Evolutionary conservation across 2,113 vertebrate species (phyloP).

Genomic region (Hippocampus comes): DNA sequence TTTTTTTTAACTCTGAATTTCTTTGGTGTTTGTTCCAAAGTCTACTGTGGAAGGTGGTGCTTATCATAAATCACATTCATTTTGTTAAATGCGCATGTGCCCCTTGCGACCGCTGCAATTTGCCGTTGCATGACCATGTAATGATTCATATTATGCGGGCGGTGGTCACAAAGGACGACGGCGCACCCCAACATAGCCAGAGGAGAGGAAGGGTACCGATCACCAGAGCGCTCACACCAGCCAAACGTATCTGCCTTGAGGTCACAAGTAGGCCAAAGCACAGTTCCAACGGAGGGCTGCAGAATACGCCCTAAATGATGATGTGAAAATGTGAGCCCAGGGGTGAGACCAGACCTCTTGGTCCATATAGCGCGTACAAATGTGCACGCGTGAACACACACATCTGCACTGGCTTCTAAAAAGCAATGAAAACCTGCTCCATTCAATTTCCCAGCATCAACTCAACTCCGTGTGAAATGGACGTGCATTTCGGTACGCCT

Average conservation of each 20-base stretch:
- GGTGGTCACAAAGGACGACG: not conserved
- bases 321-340: not conserved
- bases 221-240: not conserved
- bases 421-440: slow-evolving; percentile 23
- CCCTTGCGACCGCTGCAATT: not conserved
- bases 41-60: too few species aligned
- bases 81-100: too few species aligned
- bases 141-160: not conserved
- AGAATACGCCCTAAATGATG: not conserved
- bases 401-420: slow-evolving; percentile 22
- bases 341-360: not conserved
- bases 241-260: not conserved
- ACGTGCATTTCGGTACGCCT: slow-evolving; percentile 50
- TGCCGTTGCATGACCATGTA: not conserved
- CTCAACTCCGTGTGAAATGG: slow-evolving; percentile 45
- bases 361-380: not conserved
- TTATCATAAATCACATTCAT: too few species aligned
- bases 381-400: slow-evolving; percentile 2
- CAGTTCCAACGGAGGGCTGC: not conserved
- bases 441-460: slow-evolving; percentile 38
- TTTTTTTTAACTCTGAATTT: too few species aligned
- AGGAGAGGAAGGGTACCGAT: not conserved
- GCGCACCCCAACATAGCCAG: not conserved
- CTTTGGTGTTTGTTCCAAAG: too few species aligned
- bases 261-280: not conserved